These are phyloP conservation scores for Drosophila tsacasi DNA, from an alignment of 1,140 invertebrate species.

Conservation along the genomic window DNA sequence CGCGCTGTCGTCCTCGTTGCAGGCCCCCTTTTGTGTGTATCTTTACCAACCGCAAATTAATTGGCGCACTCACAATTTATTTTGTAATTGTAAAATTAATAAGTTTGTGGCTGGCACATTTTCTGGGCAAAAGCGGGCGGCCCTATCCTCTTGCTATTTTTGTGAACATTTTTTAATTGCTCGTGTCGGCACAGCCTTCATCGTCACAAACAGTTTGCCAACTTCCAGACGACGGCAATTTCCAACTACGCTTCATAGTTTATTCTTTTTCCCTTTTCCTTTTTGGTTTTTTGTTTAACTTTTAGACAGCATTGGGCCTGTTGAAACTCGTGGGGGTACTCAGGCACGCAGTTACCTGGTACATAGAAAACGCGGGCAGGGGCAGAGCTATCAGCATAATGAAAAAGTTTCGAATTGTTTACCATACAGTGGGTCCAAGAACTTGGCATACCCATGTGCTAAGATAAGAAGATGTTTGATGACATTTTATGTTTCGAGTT, in stretches of 20 bases:
- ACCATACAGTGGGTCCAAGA: slow-evolving; percentile 60
- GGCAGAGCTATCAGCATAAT: slow-evolving; percentile 73
- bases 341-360: slow-evolving; percentile 36
- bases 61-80: slow-evolving; percentile 78
- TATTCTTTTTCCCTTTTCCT: slow-evolving; percentile 27
- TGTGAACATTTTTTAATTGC: slow-evolving; percentile 75
- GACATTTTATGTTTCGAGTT: background rate
- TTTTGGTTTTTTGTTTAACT: slow-evolving; percentile 57
- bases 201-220: slow-evolving; percentile 59
- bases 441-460: background rate
- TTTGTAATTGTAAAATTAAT: slow-evolving; percentile 82
- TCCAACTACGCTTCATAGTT: slow-evolving; percentile 55
- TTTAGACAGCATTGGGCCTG: slow-evolving; percentile 55
- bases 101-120: slow-evolving; percentile 65
- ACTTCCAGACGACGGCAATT: slow-evolving; percentile 65
- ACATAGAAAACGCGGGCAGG: slow-evolving; percentile 17
- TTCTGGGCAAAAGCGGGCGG: slow-evolving; percentile 32
- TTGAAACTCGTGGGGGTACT: slow-evolving; percentile 33
- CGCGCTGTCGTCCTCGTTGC: background rate
- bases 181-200: slow-evolving; percentile 64
- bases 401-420: slow-evolving; percentile 77
- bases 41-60: slow-evolving; percentile 78
- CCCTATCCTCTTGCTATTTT: slow-evolving; percentile 32
- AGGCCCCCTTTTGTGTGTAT: slow-evolving; percentile 56
- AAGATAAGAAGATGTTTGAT: background rate